These are phyloP conservation scores for Phasia obesa DNA, from an alignment of 2,888 invertebrate species.

Conservation along the genomic window DNA sequence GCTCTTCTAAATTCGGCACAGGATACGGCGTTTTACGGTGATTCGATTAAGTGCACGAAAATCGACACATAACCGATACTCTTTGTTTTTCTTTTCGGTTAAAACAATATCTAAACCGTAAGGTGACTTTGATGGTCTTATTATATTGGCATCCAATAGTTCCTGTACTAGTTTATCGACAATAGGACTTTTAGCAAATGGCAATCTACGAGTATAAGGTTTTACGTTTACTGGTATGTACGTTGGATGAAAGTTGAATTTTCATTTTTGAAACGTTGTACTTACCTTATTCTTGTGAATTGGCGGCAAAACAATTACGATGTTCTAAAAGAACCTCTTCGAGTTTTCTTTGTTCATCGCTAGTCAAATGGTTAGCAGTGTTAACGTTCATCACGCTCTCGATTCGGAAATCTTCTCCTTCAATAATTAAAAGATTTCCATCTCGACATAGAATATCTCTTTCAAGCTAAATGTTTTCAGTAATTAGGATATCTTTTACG, in stretches of 20 bases:
- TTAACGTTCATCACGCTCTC: not conserved
- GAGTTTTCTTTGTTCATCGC: too few relatives aligned
- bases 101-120: conserved; percentile 70
- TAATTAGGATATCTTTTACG: not conserved
- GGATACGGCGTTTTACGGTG: conserved; percentile 61
- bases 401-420: not conserved
- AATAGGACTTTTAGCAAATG: conserved; percentile 55
- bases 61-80: conserved; percentile 46
- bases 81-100: conserved; percentile 68
- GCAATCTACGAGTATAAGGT: conserved; percentile 66
- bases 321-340: too few relatives aligned
- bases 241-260: conserved; percentile 5
- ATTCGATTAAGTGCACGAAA: conserved; percentile 33
- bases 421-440: not conserved
- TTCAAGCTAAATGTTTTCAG: not conserved
- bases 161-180: conserved; percentile 48
- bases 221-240: conserved; percentile 61
- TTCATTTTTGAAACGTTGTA: not conserved
- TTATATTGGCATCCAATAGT: conserved; percentile 49
- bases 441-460: not conserved
- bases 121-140: conserved; percentile 59
- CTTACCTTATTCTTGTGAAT: not conserved
- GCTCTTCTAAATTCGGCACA: conserved; percentile 70
- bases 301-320: not conserved
- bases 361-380: too few relatives aligned